Base-by-base conservation (phyloP, 2,888 invertebrate genomes). In the Noctua fimbriata region DNA sequence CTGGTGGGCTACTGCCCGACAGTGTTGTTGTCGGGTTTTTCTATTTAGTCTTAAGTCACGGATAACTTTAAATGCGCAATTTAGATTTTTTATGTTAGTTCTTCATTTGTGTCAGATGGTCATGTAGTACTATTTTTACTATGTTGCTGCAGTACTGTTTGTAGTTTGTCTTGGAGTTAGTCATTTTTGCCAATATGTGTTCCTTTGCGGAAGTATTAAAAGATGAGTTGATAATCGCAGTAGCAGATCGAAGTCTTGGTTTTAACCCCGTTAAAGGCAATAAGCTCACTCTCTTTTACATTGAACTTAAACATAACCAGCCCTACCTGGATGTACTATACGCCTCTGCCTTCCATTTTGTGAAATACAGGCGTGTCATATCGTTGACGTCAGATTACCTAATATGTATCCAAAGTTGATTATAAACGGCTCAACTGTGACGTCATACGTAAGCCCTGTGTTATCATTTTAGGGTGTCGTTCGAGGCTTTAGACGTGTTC, bases 381-480 rank as follows among this genome's bases (percentile, higher is more conserved):
- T 44, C 28, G 49, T 44, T 85, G 81, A 72, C 55, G 69, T 82
- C 58, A 82, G 32, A 60, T 69, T 28, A 79, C 49, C 65, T n/a
- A 49, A 73, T 55, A 55, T 49, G n/a, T 60, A 72, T 71, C 69
- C 70, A 67, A 70, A 74, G 70, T 72, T 67, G 47, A 82, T 73
- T 82, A 81, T 69, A 70, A 36, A 28, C 44, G 10, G 67, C 65
- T 66, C 12, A 72, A n/a, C 41, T 81, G 12, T 87, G 70, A 84
- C 76, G 84, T 84, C 87, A 87, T 16, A 67, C 36, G 7, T 74
- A 73, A 78, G 32, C 72, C 36, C 5, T 69, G 41, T 66, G 41
- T 69, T 78, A 60, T 87, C 52, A 75, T 87, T 84, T 69, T 67
- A 69, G 60, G 78, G 66, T n/a, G 60, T 7, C 69, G 55, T 66